phyloP scores from a whole-genome alignment of 2,888 invertebrate species.

The Stenolophus ochropezus region DNA sequence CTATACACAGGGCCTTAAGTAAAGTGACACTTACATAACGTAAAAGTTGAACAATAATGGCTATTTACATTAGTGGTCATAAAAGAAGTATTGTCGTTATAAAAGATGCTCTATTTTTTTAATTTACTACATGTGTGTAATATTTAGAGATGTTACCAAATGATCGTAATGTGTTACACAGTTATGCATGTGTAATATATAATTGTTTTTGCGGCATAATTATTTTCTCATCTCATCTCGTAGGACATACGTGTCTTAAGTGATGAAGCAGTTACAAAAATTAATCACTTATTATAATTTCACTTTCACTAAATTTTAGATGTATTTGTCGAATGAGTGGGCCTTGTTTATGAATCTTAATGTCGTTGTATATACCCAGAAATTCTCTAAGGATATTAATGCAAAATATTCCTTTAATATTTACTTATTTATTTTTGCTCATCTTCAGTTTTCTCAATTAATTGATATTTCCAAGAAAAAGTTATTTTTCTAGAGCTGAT shows the following conservation, averaged over 20 bases:
- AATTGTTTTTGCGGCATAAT: conserved; percentile 20
- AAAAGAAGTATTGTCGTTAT: too few species aligned
- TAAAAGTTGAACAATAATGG: too few species aligned
- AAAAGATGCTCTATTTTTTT: background rate
- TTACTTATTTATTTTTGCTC: too few species aligned
- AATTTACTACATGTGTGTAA: background rate
- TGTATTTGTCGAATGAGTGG: background rate
- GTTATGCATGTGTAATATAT: conserved; percentile 4
- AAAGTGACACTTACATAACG: too few species aligned
- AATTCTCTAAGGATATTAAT: too few species aligned
- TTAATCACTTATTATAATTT: background rate
- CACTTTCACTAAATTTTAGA: background rate
- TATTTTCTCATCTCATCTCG: conserved; percentile 12
- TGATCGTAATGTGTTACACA: background rate
- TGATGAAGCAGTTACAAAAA: conserved; percentile 25
- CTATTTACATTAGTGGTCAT: too few species aligned
- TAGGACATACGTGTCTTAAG: background rate
- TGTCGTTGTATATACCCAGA: too few species aligned
- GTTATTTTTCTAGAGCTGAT: too few species aligned
- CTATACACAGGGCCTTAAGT: too few species aligned
- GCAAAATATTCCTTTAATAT: too few species aligned
- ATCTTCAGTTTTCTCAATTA: too few species aligned
- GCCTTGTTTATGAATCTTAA: background rate
- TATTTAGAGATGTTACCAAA: background rate
- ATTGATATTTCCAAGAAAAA: too few species aligned